These are phyloP conservation scores for Drosophila anomelani DNA, from an alignment of 2,888 invertebrate species.

Conservation along the genomic window DNA sequence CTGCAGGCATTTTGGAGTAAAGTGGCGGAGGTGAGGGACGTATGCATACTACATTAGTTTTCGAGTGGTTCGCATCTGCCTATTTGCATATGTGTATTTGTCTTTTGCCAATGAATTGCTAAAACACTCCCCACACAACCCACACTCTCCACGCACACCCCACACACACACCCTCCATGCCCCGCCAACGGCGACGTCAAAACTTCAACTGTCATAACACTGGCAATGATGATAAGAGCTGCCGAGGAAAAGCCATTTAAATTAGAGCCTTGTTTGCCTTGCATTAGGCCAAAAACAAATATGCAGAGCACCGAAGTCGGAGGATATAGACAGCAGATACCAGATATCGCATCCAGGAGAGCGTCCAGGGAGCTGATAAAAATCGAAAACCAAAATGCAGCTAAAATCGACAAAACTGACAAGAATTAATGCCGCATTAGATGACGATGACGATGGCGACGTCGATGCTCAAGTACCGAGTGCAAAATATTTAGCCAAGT, in stretches of 20 bases:
- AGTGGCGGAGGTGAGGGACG: constrained; percentile 24
- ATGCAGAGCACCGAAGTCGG: constrained; percentile 47
- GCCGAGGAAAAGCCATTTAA: constrained; percentile 66
- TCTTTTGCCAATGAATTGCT: constrained; percentile 74
- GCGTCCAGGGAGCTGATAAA: constrained; percentile 17
- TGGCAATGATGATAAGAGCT: constrained; percentile 39
- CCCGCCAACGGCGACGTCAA: constrained; percentile 44
- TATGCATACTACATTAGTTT: constrained; percentile 73
- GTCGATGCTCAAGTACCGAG: constrained; percentile 27
- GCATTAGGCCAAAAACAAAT: constrained; percentile 72
- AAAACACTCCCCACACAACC: constrained; percentile 43
- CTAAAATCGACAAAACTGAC: constrained; percentile 21
- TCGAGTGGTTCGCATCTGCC: constrained; percentile 57
- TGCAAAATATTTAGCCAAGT: constrained; percentile 35
- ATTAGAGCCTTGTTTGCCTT: constrained; percentile 73
- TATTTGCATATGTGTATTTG: constrained; percentile 78
- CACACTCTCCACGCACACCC: not conserved
- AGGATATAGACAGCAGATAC: constrained; percentile 2
- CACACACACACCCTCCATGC: not conserved
- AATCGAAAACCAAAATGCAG: constrained; percentile 28
- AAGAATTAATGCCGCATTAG: constrained; percentile 25
- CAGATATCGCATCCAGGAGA: constrained; percentile 1
- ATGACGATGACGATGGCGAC: constrained; percentile 12
- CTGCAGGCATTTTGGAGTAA: constrained; percentile 40
- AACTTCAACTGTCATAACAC: constrained; percentile 79